Conservation (phyloP, 1,140 invertebrate species). For the Hyles vespertilio region DNA sequence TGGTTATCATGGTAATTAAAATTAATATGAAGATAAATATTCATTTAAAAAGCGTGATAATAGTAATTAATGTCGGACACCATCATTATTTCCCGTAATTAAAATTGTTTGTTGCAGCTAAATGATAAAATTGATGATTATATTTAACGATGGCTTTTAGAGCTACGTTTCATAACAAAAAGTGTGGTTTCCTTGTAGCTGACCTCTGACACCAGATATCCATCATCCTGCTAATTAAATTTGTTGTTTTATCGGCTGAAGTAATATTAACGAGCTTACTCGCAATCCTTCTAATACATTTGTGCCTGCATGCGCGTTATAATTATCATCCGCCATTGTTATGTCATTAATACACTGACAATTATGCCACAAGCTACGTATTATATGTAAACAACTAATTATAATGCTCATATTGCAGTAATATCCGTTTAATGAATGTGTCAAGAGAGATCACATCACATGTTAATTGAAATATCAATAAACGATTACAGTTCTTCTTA, state of each 20-base stretch:
- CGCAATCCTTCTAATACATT: not conserved
- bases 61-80: conserved; percentile 40
- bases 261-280: not conserved
- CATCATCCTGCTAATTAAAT: conserved; percentile 50
- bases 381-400: no score
- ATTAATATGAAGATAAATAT: conserved; percentile 35
- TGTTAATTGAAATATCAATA: no score
- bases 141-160: conserved; percentile 49
- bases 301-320: not conserved
- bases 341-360: no score
- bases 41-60: conserved; percentile 42
- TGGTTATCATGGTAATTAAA: conserved; percentile 17
- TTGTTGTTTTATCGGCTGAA: conserved; percentile 26
- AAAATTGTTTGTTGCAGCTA: conserved; percentile 49
- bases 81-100: conserved; percentile 62
- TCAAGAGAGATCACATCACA: no score
- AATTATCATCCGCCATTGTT: no score
- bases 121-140: conserved; percentile 65
- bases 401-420: no score
- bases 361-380: no score
- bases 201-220: conserved; percentile 64
- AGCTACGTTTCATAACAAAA: conserved; percentile 32
- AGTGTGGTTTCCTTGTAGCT: conserved; percentile 51
- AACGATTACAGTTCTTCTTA: no score
- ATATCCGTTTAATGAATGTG: no score